Conservation (phyloP, 2,888 invertebrate genomes). For the Dicycla oo region DNA sequence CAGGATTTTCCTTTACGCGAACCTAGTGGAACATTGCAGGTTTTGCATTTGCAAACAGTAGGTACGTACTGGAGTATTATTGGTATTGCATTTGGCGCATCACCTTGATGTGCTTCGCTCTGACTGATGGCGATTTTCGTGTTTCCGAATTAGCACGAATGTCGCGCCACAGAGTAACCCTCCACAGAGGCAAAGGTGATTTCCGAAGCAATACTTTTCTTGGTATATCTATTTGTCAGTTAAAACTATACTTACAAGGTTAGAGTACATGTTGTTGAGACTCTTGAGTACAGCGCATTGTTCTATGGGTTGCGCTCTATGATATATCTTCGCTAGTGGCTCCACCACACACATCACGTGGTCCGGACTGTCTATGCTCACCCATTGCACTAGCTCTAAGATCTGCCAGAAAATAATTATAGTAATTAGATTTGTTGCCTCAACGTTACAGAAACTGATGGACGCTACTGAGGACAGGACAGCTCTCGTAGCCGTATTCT, state of each 20-base stretch:
- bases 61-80: too few relatives aligned
- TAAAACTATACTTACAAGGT: conserved; percentile 77
- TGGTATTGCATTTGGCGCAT: too few relatives aligned
- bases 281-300: conserved; percentile 81
- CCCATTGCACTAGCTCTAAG: conserved; percentile 82
- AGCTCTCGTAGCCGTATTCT: not conserved
- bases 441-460: not conserved
- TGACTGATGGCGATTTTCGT: too few relatives aligned
- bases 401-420: conserved; percentile 71
- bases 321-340: conserved; percentile 73
- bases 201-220: not conserved
- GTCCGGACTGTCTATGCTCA: conserved; percentile 76
- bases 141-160: too few relatives aligned
- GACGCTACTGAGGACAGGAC: not conserved
- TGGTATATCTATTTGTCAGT: not conserved
- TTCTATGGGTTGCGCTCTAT: conserved; percentile 78
- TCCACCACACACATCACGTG: conserved; percentile 76
- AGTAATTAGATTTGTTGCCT: not conserved
- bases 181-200: too few relatives aligned
- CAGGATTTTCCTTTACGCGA: too few relatives aligned
- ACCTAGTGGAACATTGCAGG: too few relatives aligned
- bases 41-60: too few relatives aligned
- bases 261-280: conserved; percentile 81
- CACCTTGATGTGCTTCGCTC: too few relatives aligned
- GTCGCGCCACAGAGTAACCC: too few relatives aligned